A percentile compares a stretch with the other conserved stretches of the same genome.
Evolutionary conservation across 2,888 invertebrate species (phyloP).

Genomic region (Drosophila acutilabella): DNA sequence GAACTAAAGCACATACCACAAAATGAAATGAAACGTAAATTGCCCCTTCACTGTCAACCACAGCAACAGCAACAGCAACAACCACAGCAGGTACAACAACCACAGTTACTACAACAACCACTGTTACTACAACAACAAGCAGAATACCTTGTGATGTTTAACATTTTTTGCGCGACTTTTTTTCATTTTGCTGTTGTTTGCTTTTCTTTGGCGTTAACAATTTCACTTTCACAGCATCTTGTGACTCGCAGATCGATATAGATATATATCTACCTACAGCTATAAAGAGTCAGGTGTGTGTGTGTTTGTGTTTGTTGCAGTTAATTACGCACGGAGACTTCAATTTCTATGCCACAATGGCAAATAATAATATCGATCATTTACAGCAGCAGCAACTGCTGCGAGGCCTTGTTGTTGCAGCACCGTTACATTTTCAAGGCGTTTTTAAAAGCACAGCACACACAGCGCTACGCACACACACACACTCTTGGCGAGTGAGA

Average conservation of each 20-base stretch:
- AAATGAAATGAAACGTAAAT: constrained; percentile 72
- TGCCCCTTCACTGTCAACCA: constrained; percentile 71
- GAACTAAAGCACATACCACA: constrained; percentile 60
- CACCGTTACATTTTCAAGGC: constrained; percentile 73
- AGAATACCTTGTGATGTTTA: constrained; percentile 63
- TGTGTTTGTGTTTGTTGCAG: constrained; percentile 26
- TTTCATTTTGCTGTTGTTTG: constrained; percentile 49
- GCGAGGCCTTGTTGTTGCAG: constrained; percentile 20
- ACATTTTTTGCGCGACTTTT: constrained; percentile 47
- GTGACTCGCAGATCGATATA: constrained; percentile 29
- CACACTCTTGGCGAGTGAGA: constrained; percentile 22
- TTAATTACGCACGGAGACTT: constrained; percentile 72
- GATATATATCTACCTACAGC: constrained; percentile 13
- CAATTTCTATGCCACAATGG: constrained; percentile 77
- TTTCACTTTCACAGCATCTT: constrained; percentile 83
- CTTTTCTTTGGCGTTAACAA: constrained; percentile 68
- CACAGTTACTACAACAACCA: constrained; percentile 6
- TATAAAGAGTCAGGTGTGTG: constrained; percentile 51
- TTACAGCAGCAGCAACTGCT: constrained; percentile 55
- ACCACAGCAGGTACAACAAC: no score
- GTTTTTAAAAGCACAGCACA: constrained; percentile 47
- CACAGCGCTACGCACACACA: constrained; percentile 22
- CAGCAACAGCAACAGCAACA: constrained; percentile 20
- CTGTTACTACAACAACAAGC: constrained; percentile 16
- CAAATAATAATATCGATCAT: constrained; percentile 79